phyloP scores from a whole-genome alignment of 2,797 vertebrate species.

The Xyrichtys novacula region DNA sequence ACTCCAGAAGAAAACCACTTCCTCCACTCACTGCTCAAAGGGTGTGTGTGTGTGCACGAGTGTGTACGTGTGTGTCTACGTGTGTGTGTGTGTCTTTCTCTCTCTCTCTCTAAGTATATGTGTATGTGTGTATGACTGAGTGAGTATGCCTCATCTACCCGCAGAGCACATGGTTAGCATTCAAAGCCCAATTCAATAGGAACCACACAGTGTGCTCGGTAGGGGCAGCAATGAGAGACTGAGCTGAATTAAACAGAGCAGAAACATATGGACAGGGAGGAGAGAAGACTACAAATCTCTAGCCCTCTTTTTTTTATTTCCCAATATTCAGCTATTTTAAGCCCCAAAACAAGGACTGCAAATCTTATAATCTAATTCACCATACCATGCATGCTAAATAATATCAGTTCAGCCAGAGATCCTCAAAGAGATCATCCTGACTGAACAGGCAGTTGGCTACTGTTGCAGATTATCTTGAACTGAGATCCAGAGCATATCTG shows the following conservation, averaged over 20 bases:
- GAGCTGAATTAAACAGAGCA: slow-evolving; percentile 66
- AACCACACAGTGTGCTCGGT: slow-evolving; percentile 74
- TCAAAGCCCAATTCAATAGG: slow-evolving; percentile 75
- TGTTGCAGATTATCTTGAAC: slow-evolving; percentile 68
- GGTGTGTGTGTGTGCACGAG: slow-evolving; percentile 27
- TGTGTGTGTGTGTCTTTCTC: too few relatives aligned
- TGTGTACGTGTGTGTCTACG: slow-evolving; percentile 26
- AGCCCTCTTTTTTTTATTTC: background rate
- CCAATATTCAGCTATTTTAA: slow-evolving; percentile 34
- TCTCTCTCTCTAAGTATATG: too few relatives aligned
- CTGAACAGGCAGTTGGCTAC: slow-evolving; percentile 60
- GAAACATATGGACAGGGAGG: slow-evolving; percentile 60
- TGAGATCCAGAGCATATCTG: slow-evolving; percentile 62
- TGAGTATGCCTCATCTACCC: slow-evolving; percentile 60
- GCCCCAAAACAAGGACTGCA: slow-evolving; percentile 28
- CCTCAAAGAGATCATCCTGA: slow-evolving; percentile 49
- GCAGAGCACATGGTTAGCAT: slow-evolving; percentile 78
- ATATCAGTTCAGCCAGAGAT: slow-evolving; percentile 55
- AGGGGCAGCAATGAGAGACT: slow-evolving; percentile 62
- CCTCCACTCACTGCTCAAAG: slow-evolving; percentile 54
- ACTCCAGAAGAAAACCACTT: slow-evolving; percentile 77
- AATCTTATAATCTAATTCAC: slow-evolving; percentile 48
- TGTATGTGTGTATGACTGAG: slow-evolving; percentile 40
- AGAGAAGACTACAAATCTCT: slow-evolving; percentile 2
- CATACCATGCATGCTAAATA: slow-evolving; percentile 32